Evolutionary conservation across 2,113 vertebrate genomes (phyloP), one percentile per base, ranked within the genome.

Genomic region (Peromyscus polionotus): DNA sequence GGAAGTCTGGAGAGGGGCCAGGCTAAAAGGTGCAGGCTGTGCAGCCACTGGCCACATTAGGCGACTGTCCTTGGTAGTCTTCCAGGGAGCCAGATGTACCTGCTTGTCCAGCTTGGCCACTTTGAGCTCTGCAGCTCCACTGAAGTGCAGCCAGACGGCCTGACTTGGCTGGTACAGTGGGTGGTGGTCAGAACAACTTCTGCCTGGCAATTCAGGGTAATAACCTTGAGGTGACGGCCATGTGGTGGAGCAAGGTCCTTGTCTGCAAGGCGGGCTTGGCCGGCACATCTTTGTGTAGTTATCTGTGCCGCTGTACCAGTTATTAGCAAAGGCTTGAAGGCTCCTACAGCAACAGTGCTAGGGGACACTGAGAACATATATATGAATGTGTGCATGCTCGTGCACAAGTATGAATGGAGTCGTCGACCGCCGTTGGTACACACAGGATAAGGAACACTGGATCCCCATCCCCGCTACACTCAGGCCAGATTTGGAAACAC

Each of bases 1-100:
- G 24, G 85, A 94, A 88, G n/a, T 36, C 26, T 87, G 95, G 91
- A 95, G 90, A n/a, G 13, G 59, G 59, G 83, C 93, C 76, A 77
- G 72, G 11, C 70, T 8, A 73, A 79, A 90, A 88, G 94, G 87
- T 92, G 72, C 36, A 48, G 75, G 72, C 93, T n/a, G 7, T 67
- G 67, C 77, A 51, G 84, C 88, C 14, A 26, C 79, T 0, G 3
- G 86, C 77, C 54, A 57, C 4, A 1, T 51, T 22, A 28, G 36
- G 48, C 90, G 84, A 80, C 67, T 33, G 79, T 81, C 87, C 79
- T 87, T 75, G 92, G 90, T 85, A 28, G 45, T 77, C 90, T 86
- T 93, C 96, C 88, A 93, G 81, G 76, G 76, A 94, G 45, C 54
- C 80, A n/a, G 4, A 76, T 31, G 28, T 90, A 59, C 85, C 85